Evolutionary conservation across 2,113 vertebrate species (phyloP).

Genomic region (Notiomystis cincta): DNA sequence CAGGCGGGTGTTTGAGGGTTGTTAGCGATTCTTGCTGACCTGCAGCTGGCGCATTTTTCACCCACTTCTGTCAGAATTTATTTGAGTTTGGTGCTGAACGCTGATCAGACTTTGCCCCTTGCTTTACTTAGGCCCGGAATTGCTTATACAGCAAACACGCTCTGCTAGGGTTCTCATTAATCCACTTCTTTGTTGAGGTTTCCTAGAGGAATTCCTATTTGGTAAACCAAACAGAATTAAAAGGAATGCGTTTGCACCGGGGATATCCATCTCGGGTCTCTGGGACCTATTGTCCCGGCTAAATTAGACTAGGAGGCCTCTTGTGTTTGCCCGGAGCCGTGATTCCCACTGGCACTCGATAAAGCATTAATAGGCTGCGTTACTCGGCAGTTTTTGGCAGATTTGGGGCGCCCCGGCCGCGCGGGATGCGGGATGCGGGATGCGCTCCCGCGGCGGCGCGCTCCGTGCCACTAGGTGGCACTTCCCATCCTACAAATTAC

Average conservation of each 20-base stretch:
- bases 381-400: not conserved
- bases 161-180: slow-evolving; percentile 56
- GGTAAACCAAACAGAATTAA: slow-evolving; percentile 61
- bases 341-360: not conserved
- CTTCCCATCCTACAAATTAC: slow-evolving; percentile 42
- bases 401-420: not conserved
- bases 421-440: not conserved
- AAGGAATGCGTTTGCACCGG: slow-evolving; percentile 19
- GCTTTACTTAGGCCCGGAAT: slow-evolving; percentile 32
- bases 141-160: slow-evolving; percentile 58
- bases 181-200: slow-evolving; percentile 57
- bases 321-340: not conserved
- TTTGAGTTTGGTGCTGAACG: slow-evolving; percentile 40
- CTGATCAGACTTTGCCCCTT: slow-evolving; percentile 53
- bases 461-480: slow-evolving; percentile 55
- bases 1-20: not conserved
- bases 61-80: slow-evolving; percentile 58
- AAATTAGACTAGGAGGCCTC: slow-evolving; percentile 9
- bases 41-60: slow-evolving; percentile 53
- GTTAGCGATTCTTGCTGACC: slow-evolving; percentile 36
- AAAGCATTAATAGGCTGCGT: not conserved
- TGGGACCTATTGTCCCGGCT: not conserved
- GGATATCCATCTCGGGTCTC: slow-evolving; percentile 31
- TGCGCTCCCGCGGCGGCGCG: not conserved
- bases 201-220: slow-evolving; percentile 55